Percentiles rank a stretch among this genome's conserved stretches.
Evolutionary conservation across 2,113 vertebrate species (phyloP).

Genomic region (Pica pica): DNA sequence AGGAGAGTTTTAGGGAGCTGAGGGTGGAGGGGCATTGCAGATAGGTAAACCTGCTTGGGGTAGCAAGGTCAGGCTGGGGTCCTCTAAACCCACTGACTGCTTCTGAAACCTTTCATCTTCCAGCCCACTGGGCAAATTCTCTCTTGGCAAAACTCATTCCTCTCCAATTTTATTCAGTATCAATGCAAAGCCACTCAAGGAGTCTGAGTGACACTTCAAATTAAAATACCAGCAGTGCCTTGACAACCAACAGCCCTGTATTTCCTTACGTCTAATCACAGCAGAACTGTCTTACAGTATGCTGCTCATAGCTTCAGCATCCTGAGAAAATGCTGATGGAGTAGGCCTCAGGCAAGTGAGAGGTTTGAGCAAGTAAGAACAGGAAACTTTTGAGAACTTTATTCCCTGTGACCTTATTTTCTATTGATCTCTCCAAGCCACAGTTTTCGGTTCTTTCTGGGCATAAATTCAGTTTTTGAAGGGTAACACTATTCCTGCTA

Average conservation of each 20-base stretch:
- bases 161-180: slow-evolving; percentile 28
- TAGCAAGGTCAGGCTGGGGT: not conserved
- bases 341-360: slow-evolving; percentile 26
- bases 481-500: not conserved
- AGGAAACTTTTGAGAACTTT: slow-evolving; percentile 33
- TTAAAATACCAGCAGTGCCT: slow-evolving; percentile 27
- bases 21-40: not conserved
- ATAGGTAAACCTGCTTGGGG: not conserved
- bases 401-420: slow-evolving; percentile 30
- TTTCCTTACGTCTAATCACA: slow-evolving; percentile 29
- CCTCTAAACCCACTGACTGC: not conserved
- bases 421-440: not conserved
- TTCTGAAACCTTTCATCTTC: not conserved
- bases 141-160: not conserved
- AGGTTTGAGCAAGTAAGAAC: not conserved
- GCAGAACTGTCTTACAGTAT: not conserved
- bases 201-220: slow-evolving; percentile 38
- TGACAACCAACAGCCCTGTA: not conserved
- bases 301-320: not conserved
- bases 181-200: not conserved
- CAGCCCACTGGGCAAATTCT: not conserved
- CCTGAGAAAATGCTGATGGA: slow-evolving; percentile 32
- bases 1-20: not conserved
- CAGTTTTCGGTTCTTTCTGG: not conserved
- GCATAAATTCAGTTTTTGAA: not conserved